Evolutionary conservation across 2,888 invertebrate species (phyloP).

Genomic region (Agrochola lychnidis): DNA sequence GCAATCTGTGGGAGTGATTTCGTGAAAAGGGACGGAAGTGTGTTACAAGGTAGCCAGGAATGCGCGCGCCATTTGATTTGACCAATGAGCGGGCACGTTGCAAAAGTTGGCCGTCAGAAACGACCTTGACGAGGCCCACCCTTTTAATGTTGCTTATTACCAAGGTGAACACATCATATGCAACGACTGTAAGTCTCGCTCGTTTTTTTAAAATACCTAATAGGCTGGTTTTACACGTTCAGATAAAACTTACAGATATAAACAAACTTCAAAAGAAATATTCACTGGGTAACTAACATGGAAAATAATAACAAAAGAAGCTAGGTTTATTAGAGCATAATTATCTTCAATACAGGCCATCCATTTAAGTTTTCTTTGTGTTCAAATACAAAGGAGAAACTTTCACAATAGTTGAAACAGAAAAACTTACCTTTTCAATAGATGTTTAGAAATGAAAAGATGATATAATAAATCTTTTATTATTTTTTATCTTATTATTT

Average conservation of each 20-base stretch:
- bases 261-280: not conserved
- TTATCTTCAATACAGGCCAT: not conserved
- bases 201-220: no score
- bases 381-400: not conserved
- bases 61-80: no score
- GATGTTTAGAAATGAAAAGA: not conserved
- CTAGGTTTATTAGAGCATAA: slow-evolving; percentile 1
- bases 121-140: no score
- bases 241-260: not conserved
- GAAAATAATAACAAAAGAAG: not conserved
- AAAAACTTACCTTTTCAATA: not conserved
- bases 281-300: not conserved
- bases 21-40: no score
- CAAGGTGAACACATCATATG: no score
- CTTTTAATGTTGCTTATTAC: no score
- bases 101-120: no score
- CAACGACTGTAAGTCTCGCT: no score
- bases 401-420: not conserved
- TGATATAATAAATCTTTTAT: not conserved
- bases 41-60: no score
- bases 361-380: not conserved
- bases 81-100: no score
- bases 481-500: no score
- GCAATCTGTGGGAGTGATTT: no score
- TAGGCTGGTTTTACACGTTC: not conserved